Conservation (phyloP, 2,113 vertebrate species). For the Corynorhinus townsendii region DNA sequence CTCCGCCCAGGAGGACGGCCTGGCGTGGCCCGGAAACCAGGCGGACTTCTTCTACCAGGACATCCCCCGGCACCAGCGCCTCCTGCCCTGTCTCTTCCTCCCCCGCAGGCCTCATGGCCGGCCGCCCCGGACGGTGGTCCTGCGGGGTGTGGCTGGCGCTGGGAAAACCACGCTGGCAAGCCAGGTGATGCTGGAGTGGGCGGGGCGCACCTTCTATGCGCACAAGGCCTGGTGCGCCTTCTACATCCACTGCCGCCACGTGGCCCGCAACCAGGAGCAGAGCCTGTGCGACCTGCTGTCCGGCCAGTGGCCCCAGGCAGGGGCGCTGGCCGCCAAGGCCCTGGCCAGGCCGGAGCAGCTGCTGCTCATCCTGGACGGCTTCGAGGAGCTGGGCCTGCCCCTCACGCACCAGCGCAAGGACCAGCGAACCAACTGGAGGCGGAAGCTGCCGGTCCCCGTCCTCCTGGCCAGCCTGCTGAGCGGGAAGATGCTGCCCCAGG, state of each 20-base stretch:
- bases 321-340: too few species aligned
- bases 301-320: too few species aligned
- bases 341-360: constrained; percentile 13
- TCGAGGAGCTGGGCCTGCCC: constrained; percentile 45
- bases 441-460: background rate
- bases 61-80: accelerated
- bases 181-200: constrained; percentile 72
- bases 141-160: constrained; percentile 62
- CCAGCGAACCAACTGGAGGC: background rate
- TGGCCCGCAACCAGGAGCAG: background rate
- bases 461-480: constrained; percentile 60
- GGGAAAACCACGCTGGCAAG: constrained; percentile 69
- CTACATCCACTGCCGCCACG: constrained; percentile 70
- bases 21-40: background rate
- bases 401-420: accelerated
- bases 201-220: accelerated
- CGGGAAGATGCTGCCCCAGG: background rate
- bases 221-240: constrained; percentile 69
- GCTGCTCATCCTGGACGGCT: constrained; percentile 68
- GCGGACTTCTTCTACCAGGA: background rate
- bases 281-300: constrained; percentile 40
- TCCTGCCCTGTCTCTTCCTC: constrained; percentile 5
- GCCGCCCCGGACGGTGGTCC: background rate
- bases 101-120: background rate
- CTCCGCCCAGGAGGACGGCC: background rate